Evolutionary conservation across 2,888 invertebrate species (phyloP), one percentile per base, ranked within the genome.

Genomic region (Fissipunctia ypsillon): DNA sequence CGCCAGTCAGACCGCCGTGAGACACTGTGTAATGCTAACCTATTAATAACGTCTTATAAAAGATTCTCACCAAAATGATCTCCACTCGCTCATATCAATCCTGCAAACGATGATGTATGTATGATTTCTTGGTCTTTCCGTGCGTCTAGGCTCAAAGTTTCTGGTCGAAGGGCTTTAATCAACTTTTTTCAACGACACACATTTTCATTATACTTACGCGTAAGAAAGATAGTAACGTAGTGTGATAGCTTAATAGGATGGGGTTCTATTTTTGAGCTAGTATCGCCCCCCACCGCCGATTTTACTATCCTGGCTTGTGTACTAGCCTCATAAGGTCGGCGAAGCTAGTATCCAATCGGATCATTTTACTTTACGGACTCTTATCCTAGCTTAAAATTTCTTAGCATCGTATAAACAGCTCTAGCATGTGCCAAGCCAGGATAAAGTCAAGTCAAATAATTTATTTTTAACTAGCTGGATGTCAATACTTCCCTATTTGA

Each of bases 1-100:
- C 90, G 87, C 85, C 81, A 88, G 87, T 88, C 89, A 90, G 91
- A 92, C 93, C 87, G 87, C 85, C 83, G 85, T 89, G 89, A 92
- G 90, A 92, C 91, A 88, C 84, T 80, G 72, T 78, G 84, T 86
- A 87, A 87, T 84, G 75, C 61, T 81, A 67, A 80, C 65, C 78
- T 86, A 86, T 84, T 82, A 68, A 80, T 87, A 79, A 70, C 63
- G 70, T 72, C 38, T 64, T 60, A 67, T 67, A 69, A 66, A 69
- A 59, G 31, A 52, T 67, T 64, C 69, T 69, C 25, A 60, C 50
- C 35, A n/a, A 41, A 76, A 70, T 67, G 3, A 72, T 67, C 22
- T 52, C 14, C 19, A 31, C 22, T 25, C 19, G 63, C 31, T 22
- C n/a, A 41, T 57, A 69, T 52, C 45, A 16, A 54, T 64, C n/a